Evolutionary conservation across 2,113 vertebrate species (phyloP).

Genomic region (Haemorhous mexicanus): DNA sequence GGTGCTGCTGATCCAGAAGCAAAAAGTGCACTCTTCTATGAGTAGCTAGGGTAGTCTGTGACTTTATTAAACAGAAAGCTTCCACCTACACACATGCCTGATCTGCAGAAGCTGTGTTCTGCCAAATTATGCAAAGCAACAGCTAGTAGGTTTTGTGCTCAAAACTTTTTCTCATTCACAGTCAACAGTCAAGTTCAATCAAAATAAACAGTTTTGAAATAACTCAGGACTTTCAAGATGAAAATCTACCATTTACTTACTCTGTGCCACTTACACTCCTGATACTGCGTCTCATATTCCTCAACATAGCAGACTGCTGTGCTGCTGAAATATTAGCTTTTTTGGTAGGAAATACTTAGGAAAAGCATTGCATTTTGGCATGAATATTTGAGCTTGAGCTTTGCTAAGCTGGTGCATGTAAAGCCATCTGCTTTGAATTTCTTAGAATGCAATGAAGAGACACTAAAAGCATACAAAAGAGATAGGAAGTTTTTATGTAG

Average conservation of each 20-base stretch:
- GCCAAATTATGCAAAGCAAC: background rate
- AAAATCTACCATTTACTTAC: background rate
- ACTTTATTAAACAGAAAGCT: background rate
- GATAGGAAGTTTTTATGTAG: background rate
- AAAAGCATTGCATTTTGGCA: background rate
- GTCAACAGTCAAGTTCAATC: background rate
- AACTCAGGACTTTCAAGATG: background rate
- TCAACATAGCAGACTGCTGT: background rate
- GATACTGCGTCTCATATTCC: rapidly evolving
- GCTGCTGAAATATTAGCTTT: background rate
- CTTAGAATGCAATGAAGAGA: background rate
- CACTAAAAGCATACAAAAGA: background rate
- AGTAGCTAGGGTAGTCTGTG: background rate
- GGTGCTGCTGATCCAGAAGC: background rate
- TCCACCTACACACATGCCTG: background rate
- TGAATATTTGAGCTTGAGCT: background rate
- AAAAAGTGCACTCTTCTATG: background rate
- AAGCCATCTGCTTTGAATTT: background rate
- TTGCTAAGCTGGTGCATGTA: background rate
- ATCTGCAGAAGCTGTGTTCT: background rate
- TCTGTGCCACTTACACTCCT: background rate
- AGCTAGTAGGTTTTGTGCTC: background rate
- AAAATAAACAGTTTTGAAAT: slow-evolving; percentile 1
- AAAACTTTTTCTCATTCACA: background rate
- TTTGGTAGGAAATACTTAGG: background rate